phyloP scores from a whole-genome alignment of 2,113 vertebrate genomes.

The Tinamus guttatus region DNA sequence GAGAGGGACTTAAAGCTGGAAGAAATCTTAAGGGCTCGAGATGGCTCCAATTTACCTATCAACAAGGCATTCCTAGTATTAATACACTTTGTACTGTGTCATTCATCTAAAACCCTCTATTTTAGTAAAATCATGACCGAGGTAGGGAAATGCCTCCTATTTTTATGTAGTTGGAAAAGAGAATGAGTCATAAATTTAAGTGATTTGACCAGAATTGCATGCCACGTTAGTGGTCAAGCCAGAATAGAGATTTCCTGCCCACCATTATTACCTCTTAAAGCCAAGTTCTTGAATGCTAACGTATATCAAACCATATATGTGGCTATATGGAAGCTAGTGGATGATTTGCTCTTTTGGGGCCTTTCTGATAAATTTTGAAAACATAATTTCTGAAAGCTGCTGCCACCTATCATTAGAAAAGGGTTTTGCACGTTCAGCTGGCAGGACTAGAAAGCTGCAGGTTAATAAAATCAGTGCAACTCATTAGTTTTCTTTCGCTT shows the following conservation, averaged over 20 bases:
- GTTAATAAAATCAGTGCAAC: background rate
- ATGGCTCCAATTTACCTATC: background rate
- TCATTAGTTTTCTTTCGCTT: background rate
- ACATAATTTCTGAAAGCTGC: background rate
- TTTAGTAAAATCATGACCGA: background rate
- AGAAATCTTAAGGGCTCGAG: background rate
- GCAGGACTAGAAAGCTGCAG: conserved; percentile 1
- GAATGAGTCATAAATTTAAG: background rate
- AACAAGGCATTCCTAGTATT: background rate
- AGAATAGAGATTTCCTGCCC: background rate
- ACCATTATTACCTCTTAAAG: background rate
- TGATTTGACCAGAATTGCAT: background rate
- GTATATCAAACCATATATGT: accelerated
- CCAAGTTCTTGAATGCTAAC: background rate
- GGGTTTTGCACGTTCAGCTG: background rate
- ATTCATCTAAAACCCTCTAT: background rate
- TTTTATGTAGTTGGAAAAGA: background rate
- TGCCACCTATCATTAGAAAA: background rate
- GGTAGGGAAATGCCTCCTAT: accelerated
- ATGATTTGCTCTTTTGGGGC: background rate
- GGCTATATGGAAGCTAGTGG: background rate
- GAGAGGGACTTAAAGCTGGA: background rate
- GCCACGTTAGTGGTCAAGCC: background rate
- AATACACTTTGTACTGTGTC: background rate
- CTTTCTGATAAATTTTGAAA: background rate